Evolutionary conservation across 1,140 invertebrate species (phyloP).

Genomic region (Batillaria attramentaria): DNA sequence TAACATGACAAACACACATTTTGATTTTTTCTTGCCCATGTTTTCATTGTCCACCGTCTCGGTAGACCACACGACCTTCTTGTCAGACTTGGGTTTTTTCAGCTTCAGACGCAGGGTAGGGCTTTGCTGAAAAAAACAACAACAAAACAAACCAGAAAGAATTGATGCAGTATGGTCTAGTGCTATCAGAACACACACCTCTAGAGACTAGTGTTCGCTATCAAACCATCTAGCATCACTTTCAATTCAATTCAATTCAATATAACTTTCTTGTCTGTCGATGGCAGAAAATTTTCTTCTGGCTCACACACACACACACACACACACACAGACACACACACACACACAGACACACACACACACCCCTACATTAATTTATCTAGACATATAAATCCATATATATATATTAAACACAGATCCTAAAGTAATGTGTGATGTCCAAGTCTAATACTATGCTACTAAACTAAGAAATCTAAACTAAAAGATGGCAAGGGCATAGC

Average conservation of each 20-base stretch:
- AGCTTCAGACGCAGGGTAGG: conserved; percentile 79
- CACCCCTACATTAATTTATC: conserved; percentile 1
- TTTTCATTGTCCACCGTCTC: conserved; percentile 94
- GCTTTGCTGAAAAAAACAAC: conserved; percentile 49
- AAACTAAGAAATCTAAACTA: not conserved
- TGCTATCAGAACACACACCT: not conserved
- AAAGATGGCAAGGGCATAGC: not conserved
- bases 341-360: conserved; percentile 10
- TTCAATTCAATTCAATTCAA: not conserved
- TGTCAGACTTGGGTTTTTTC: conserved; percentile 81
- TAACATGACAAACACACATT: conserved; percentile 86
- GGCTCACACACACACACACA: conserved; percentile 15
- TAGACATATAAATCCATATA: too few relatives aligned
- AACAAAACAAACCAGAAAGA: not conserved
- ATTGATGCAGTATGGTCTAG: too few relatives aligned
- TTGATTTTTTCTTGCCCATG: conserved; percentile 94
- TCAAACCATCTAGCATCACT: too few relatives aligned
- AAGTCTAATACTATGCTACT: too few relatives aligned
- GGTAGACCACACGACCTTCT: conserved; percentile 88
- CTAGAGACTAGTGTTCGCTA: not conserved
- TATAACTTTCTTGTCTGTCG: too few relatives aligned
- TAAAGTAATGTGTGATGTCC: too few relatives aligned
- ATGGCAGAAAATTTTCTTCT: too few relatives aligned
- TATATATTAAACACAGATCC: too few relatives aligned
- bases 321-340: not conserved